Evolutionary conservation across 2,113 vertebrate genomes (phyloP), one percentile per base, ranked within the genome.

Genomic region (Ptyas mucosa): DNA sequence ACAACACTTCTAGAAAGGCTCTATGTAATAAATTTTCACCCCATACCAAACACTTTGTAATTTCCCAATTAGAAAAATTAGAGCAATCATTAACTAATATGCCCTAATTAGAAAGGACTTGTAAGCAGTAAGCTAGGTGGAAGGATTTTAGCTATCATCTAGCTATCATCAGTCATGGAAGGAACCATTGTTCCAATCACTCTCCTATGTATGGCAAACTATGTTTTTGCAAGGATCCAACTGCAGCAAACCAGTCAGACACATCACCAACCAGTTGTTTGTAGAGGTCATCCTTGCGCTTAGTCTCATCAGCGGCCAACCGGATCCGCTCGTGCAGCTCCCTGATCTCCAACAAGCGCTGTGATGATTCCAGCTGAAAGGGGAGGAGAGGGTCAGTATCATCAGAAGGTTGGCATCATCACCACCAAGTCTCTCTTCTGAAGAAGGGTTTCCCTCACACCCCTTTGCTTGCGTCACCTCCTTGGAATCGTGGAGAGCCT

Each of bases 241-340:
- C 8, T 29, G 20, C 52, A n/a, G 18, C 15, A 11, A 3, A 85
- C 2, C 39, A 11, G 21, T 20, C 43, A 49, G 46, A 46, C 0
- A 1, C 34, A 34, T 49, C 23, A 21, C 96, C 52, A 95, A 99
- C 98, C 97, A 99, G 94, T 91, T 99, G 98, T 90, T 98, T 99
- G 93, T 99, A 98, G 1, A 98, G 92, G 5, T 98, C 98, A 64
- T 99, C 98, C 94, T 99, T 99, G 95, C 97, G 98, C 95, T 98
- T 99, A 43, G 98, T 98, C 90, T 99, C 98, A 52, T 98, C 98
- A 0, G 98, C 98, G 29, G 98, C 98, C 15, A 97, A 96, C 0
- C 97, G 95, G 64, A 99, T 98, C 94, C 98, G 98, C n/a, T 98
- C 98, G 34, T 99, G 98, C 85, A 99, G 95, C 8, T 97, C 97